Evolutionary conservation across 2,113 vertebrate genomes (phyloP).

Genomic region (Mixornis gularis): DNA sequence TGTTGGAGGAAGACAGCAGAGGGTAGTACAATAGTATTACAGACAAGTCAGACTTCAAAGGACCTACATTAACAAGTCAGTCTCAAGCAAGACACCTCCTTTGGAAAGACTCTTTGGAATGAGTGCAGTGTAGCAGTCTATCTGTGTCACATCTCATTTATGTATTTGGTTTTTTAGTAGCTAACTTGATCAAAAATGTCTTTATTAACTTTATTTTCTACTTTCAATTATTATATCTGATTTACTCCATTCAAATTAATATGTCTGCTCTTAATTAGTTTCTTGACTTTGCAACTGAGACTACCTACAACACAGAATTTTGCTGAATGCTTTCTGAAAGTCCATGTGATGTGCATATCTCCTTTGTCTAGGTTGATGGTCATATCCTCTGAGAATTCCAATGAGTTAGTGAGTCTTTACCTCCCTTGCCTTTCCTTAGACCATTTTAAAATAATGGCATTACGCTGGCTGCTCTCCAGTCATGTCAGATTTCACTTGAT

Average conservation of each 20-base stretch:
- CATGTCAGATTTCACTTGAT: conserved; percentile 24
- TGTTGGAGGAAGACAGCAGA: not conserved
- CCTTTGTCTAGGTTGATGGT: conserved; percentile 33
- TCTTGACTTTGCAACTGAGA: not conserved
- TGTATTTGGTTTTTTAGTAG: not conserved
- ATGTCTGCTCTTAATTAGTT: conserved; percentile 16
- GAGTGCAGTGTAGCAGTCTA: not conserved
- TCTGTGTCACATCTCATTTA: not conserved
- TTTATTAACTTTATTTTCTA: conserved; percentile 9
- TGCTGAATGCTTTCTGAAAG: conserved; percentile 1
- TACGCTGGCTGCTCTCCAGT: not conserved
- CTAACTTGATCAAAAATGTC: not conserved
- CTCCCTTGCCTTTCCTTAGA: conserved; percentile 19
- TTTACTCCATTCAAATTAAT: conserved; percentile 1
- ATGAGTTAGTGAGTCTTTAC: conserved; percentile 6
- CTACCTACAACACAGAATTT: conserved; percentile 23
- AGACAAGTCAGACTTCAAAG: not conserved
- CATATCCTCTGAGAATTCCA: conserved; percentile 44
- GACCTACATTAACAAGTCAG: not conserved
- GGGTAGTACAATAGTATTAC: not conserved
- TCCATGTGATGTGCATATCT: not conserved
- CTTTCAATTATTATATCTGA: conserved; percentile 13
- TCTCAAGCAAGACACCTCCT: not conserved
- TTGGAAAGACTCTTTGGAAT: not conserved
- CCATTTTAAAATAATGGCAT: conserved; percentile 36